Base-by-base conservation (phyloP, 2,113 vertebrate species). In the Microtus ochrogaster region DNA sequence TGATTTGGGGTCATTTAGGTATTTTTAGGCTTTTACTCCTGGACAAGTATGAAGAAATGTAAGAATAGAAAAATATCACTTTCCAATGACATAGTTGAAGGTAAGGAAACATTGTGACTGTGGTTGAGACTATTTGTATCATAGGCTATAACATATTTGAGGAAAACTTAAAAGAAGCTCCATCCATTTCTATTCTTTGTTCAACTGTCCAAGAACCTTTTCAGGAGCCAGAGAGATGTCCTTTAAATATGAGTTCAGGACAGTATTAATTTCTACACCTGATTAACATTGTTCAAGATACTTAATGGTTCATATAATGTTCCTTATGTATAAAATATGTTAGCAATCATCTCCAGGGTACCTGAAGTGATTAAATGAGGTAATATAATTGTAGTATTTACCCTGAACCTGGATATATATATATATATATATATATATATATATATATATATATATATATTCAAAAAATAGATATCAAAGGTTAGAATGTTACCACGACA, bases 1-100 rank as follows among this genome's bases (percentile, higher is more conserved):
- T 95, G 55, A 72, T 88, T 93, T 93, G 2, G 26, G 33, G 10
- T 79, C n/a, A 89, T 77, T 93, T 73, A 26, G 65, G 12, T 78
- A 88, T 73, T 78, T 94, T 94, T 88, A 85, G 24, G 41, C 16
- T 91, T 94, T 90, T 7, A 66, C 17, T 19, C 76, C 44, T 7
- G 86, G 33, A 66, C 55, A 89, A 44, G 13, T 74, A 81, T 70
- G 19, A 77, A 95, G 7, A 90, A 52, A 33, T 47, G 1, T 30
- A 77, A 72, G 10, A 84, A 83, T 44, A 49, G 21, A 83, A 30
- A 81, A 91, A 86, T 65, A 11, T 41, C 22, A 65, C 36, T 90
- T 89, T 70, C 4, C 8, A 44, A 11, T 93, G 33, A 87, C 13
- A 16, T 17, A 89, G 24, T 41, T 44, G 21, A 84, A 91, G 4